Percentiles rank a stretch among this genome's conserved stretches.
These are phyloP conservation scores for Amphipyra tragopoginis DNA, from an alignment of 2,888 invertebrate species.

Conservation along the genomic window DNA sequence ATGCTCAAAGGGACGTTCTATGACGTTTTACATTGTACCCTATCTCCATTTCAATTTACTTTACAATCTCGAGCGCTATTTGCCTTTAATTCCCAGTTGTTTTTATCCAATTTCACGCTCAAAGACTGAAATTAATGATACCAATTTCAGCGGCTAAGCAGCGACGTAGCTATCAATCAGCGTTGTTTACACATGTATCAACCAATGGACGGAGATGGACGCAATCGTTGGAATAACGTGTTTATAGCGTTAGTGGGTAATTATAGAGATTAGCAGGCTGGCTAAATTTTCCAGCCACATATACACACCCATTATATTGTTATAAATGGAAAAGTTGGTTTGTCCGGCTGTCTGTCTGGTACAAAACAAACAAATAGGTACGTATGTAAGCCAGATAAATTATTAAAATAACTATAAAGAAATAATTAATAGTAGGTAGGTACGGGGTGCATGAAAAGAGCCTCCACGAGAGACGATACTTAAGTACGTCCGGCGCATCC, in stretches of 20 bases:
- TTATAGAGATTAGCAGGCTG: neutral
- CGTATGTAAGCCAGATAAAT: too few species aligned
- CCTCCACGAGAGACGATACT: too few species aligned
- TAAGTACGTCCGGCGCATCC: too few species aligned
- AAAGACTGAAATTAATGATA: neutral
- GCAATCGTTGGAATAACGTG: neutral
- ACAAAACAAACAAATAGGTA: too few species aligned
- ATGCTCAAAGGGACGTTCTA: too few species aligned
- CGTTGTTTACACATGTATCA: conserved; percentile 5
- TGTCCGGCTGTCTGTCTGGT: too few species aligned
- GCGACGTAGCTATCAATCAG: conserved; percentile 5
- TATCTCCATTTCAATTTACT: neutral
- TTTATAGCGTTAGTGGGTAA: neutral
- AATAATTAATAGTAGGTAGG: too few species aligned
- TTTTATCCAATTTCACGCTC: neutral
- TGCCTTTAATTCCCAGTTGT: neutral
- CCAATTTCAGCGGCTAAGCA: neutral
- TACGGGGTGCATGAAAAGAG: too few species aligned
- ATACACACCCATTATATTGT: too few species aligned
- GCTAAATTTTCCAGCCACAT: neutral
- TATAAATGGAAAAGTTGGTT: too few species aligned
- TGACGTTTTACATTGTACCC: too few species aligned
- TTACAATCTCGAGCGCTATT: neutral
- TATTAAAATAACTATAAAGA: too few species aligned
- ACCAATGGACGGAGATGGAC: conserved; percentile 3